Percentiles rank a stretch among this genome's conserved stretches.
phyloP scores from a whole-genome alignment of 53 echinoderm and acorn worm species.

The Arbacia lixula region DNA sequence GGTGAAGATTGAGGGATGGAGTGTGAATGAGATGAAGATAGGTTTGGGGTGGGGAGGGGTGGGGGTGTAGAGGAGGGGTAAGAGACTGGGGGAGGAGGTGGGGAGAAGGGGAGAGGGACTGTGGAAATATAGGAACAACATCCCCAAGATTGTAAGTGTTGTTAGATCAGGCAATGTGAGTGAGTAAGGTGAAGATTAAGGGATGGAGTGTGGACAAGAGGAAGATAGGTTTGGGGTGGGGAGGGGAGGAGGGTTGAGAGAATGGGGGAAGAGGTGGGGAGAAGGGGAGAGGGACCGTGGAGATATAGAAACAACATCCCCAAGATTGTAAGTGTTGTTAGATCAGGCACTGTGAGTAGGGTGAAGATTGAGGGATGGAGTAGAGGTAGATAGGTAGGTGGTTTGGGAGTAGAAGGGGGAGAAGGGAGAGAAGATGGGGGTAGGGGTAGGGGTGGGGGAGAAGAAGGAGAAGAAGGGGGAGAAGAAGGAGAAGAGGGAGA shows the following conservation, averaged over 20 bases:
- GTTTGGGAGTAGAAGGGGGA: not conserved
- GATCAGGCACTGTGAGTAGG: not conserved
- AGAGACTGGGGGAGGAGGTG: not conserved
- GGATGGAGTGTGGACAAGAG: not conserved
- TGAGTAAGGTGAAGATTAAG: not conserved
- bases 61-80: not conserved
- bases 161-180: not conserved
- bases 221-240: not conserved
- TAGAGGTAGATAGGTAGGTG: not conserved
- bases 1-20: not conserved
- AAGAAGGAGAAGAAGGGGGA: not conserved
- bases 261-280: too few species aligned
- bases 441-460: not conserved
- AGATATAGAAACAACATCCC: too few species aligned
- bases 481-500: not conserved
- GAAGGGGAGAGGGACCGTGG: too few species aligned
- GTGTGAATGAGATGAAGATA: not conserved
- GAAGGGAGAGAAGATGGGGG: not conserved
- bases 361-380: not conserved
- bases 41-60: not conserved
- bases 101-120: not conserved
- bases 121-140: not conserved
- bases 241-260: too few species aligned
- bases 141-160: too few species aligned
- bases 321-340: not conserved